Conservation (phyloP, 2,888 invertebrate species). For the Odontothrips loti region DNA sequence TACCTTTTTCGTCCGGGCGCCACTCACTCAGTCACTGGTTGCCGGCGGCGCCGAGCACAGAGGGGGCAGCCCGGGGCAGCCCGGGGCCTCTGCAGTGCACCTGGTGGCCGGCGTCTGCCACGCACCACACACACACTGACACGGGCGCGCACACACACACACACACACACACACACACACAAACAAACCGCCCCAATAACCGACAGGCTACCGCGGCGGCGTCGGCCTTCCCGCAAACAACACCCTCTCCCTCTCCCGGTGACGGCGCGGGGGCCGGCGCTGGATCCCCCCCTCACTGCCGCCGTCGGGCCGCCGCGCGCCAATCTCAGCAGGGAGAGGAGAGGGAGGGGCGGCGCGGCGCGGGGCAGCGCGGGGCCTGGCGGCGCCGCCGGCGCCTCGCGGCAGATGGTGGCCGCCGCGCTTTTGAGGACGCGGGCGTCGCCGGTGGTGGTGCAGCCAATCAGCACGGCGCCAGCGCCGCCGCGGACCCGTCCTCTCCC, state of each 20-base stretch:
- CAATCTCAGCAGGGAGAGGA: too few species aligned
- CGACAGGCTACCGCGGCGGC: not conserved
- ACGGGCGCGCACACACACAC: not conserved
- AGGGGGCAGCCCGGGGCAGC: not conserved
- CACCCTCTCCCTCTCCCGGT: too few species aligned
- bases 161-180: not conserved
- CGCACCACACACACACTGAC: not conserved
- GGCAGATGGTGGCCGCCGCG: not conserved
- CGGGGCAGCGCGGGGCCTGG: not conserved
- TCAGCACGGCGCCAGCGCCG: not conserved
- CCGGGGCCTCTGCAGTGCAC: not conserved
- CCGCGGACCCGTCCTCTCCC: too few species aligned
- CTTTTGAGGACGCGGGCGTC: too few species aligned
- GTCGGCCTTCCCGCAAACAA: not conserved
- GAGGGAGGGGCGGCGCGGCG: not conserved
- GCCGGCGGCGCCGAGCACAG: not conserved
- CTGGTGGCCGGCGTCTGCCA: not conserved
- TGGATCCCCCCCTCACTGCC: too few species aligned
- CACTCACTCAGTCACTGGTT: not conserved
- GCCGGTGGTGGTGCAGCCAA: not conserved
- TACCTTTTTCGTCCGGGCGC: conserved; percentile 5
- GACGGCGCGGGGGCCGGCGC: too few species aligned
- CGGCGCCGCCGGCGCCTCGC: not conserved
- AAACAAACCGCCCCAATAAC: not conserved
- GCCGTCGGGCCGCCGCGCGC: too few species aligned